Percentiles rank a stretch among this genome's conserved stretches.
Evolutionary conservation across 2,113 vertebrate species (phyloP).

Genomic region (Microtus oregoni): DNA sequence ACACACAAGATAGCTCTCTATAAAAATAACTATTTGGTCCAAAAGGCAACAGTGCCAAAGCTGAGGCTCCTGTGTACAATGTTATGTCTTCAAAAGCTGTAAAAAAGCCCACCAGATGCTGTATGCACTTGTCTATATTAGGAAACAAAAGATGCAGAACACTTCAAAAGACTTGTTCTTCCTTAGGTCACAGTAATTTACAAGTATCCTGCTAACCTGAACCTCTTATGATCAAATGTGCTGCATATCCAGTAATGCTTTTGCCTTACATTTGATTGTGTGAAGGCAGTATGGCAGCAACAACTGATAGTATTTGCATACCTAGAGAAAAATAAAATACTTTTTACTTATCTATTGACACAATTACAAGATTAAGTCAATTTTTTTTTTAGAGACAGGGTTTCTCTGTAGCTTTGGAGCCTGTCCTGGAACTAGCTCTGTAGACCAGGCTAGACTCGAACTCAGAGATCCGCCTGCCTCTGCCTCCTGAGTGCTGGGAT

Average conservation of each 20-base stretch:
- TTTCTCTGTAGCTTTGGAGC: too few relatives aligned
- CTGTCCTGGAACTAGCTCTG: too few relatives aligned
- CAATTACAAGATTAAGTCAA: not conserved
- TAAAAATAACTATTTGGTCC: not conserved
- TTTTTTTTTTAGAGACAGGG: too few relatives aligned
- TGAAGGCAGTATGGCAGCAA: not conserved
- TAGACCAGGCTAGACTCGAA: too few relatives aligned
- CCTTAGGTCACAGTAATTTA: constrained; percentile 13
- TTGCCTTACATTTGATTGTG: not conserved
- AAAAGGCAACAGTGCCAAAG: not conserved
- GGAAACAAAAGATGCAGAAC: not conserved
- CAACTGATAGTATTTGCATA: not conserved
- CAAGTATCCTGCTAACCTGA: not conserved
- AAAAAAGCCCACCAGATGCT: not conserved
- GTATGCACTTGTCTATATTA: not conserved
- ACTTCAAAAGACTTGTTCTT: not conserved
- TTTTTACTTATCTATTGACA: not conserved
- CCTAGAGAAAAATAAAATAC: not conserved
- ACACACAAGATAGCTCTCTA: not conserved
- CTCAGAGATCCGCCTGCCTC: too few relatives aligned
- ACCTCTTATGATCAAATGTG: not conserved
- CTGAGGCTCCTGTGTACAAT: not conserved
- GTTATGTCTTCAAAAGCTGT: not conserved
- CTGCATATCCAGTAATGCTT: not conserved
- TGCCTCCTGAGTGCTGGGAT: too few relatives aligned